Conservation (phyloP, 2,797 vertebrate species). For the Leptoclinus maculatus region DNA sequence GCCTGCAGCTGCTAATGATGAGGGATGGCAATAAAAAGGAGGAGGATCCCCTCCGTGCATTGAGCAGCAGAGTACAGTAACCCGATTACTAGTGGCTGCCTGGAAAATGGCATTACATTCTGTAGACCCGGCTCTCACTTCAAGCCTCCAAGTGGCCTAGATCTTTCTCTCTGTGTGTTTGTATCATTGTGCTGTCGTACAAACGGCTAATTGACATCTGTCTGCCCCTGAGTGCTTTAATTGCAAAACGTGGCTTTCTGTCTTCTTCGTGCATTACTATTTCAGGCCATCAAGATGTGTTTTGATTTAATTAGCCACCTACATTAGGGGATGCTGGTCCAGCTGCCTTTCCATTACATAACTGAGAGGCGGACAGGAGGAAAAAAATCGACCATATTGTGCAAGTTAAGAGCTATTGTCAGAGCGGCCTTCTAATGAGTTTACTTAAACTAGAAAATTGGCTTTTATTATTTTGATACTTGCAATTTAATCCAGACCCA, state of each 20-base stretch:
- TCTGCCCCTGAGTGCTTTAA: conserved; percentile 51
- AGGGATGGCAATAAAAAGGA: conserved; percentile 70
- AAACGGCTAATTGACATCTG: conserved; percentile 4
- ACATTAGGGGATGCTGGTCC: conserved; percentile 29
- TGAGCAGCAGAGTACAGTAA: conserved; percentile 73
- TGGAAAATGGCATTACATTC: conserved; percentile 70
- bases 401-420: conserved; percentile 36
- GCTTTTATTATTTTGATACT: conserved; percentile 55
- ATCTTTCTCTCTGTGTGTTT: conserved; percentile 63
- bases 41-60: conserved; percentile 74
- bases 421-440: conserved; percentile 50
- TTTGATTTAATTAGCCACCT: conserved; percentile 56
- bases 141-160: conserved; percentile 72
- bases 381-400: conserved; percentile 23
- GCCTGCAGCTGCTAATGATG: conserved; percentile 75
- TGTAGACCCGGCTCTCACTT: conserved; percentile 58
- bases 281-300: conserved; percentile 33
- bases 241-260: conserved; percentile 37
- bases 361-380: conserved; percentile 32
- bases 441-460: conserved; percentile 50
- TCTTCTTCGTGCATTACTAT: conserved; percentile 35
- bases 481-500: conserved; percentile 47
- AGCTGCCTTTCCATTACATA: conserved; percentile 32
- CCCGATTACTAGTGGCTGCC: conserved; percentile 74
- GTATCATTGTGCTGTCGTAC: conserved; percentile 39